Base-by-base conservation (phyloP, 2,113 vertebrate genomes). In the Cavia porcellus region DNA sequence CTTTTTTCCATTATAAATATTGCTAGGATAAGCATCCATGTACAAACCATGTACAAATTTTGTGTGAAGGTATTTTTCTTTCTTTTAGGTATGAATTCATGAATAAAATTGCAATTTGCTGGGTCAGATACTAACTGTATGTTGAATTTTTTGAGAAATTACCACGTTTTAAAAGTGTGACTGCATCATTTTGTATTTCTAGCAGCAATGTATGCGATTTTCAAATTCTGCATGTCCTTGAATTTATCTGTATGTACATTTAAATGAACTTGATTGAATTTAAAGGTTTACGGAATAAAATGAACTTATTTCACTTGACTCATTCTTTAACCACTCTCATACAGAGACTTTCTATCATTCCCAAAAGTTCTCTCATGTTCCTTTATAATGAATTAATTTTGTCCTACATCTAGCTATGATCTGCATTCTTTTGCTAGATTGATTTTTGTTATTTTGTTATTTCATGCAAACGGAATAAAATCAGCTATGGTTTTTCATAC, bases 141-240 rank as follows among this genome's bases (percentile, higher is more conserved):
- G 75, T 62, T 80, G 79, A 90, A 92, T 19, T 86, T 82, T 87
- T 70, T 87, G 59, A 82, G 38, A 84, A 92, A 88, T 32, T 59
- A 14, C 55, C 25, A 61, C 83, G 2, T 50, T 62, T 55, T 35
- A 68, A 57, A 50, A 45, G 52, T 52, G 28, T 38, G 47, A 83
- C 12, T 68, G 3, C 12, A 57, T 45, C 24, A 77, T 70, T 88
- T 79, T 89, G n/a, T 7, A 47, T 88, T 70, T 14, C 32, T 89
- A 57, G 50, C 17, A 66, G 62, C 3, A 70, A 77, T 84, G 45
- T 82, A 42, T 72, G 25, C 72, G n/a, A 80, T 84, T 89, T 95
- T 8, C 7, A 79, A 80, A 59, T 89, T 94, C 28, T 72, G 72
- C 50, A 50, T 61, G 50, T 85, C 28, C 30, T 94, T 72, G 45